Evolutionary conservation across 2,888 invertebrate species (phyloP).

Genomic region (Idaea dimidiata): DNA sequence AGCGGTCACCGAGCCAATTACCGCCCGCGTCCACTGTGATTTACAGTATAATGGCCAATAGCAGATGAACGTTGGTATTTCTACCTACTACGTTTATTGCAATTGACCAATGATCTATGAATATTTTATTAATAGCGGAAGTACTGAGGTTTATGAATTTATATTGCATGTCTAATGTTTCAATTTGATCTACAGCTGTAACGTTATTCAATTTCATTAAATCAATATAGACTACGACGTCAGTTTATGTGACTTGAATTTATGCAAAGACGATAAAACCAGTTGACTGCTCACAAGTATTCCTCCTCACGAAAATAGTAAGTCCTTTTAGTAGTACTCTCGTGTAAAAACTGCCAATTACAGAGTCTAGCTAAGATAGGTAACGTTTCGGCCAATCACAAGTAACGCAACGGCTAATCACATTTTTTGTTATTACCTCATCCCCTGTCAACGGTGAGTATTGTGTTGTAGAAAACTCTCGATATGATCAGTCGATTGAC

Average conservation of each 20-base stretch:
- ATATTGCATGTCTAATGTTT: neutral
- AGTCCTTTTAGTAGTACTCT: too few species aligned
- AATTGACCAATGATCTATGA: slow-evolving; percentile 2
- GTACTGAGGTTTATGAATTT: neutral
- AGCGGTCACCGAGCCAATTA: slow-evolving; percentile 58
- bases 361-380: too few species aligned
- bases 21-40: slow-evolving; percentile 70
- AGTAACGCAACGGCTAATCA: too few species aligned
- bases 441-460: too few species aligned
- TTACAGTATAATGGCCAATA: slow-evolving; percentile 69
- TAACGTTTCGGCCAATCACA: too few species aligned
- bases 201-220: neutral
- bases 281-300: too few species aligned
- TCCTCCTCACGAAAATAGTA: too few species aligned
- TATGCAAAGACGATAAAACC: too few species aligned
- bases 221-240: neutral
- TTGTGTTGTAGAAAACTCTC: too few species aligned
- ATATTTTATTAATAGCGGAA: neutral
- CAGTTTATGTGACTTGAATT: neutral
- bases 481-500: too few species aligned
- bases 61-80: slow-evolving; percentile 38
- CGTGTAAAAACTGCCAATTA: too few species aligned
- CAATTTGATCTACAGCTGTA: neutral
- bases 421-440: too few species aligned
- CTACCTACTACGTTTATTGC: slow-evolving; percentile 61